Percentiles rank a stretch among this genome's conserved stretches.
Evolutionary conservation across 1,140 invertebrate species (phyloP).

Genomic region (Andrena cerasifolii): DNA sequence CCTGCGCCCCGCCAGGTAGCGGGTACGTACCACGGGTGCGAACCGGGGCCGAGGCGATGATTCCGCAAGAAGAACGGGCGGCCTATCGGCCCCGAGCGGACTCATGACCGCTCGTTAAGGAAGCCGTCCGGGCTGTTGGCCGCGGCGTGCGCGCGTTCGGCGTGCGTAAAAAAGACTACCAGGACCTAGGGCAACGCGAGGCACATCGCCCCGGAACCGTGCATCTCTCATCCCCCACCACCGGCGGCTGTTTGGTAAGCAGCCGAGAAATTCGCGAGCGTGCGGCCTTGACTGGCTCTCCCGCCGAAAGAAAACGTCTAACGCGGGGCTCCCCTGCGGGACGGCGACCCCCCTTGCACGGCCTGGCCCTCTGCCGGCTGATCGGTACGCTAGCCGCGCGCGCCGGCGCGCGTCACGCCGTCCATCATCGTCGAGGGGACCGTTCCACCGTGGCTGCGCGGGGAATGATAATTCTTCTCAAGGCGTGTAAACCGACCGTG

Average conservation of each 20-base stretch:
- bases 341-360: neutral
- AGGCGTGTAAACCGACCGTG: too few relatives aligned
- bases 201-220: conserved; percentile 31
- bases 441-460: too few relatives aligned
- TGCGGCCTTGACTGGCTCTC: conserved; percentile 62
- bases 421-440: too few relatives aligned
- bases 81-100: neutral
- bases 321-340: too few relatives aligned
- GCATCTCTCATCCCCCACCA: conserved; percentile 59
- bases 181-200: conserved; percentile 68
- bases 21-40: too few relatives aligned
- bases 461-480: too few relatives aligned
- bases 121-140: neutral
- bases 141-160: conserved; percentile 35
- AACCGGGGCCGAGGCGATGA: neutral
- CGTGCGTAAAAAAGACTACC: conserved; percentile 63
- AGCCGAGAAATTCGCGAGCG: conserved; percentile 62
- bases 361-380: neutral
- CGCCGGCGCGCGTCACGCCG: too few relatives aligned
- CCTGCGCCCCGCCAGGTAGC: conserved; percentile 29
- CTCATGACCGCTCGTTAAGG: conserved; percentile 25
- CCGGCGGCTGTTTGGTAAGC: conserved; percentile 43
- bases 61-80: neutral
- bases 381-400: too few relatives aligned
- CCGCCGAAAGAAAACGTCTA: conserved; percentile 54